Evolutionary conservation across 2,888 invertebrate genomes (phyloP), one percentile per base, ranked within the genome.

Genomic region (Habrosyne pyritoides): DNA sequence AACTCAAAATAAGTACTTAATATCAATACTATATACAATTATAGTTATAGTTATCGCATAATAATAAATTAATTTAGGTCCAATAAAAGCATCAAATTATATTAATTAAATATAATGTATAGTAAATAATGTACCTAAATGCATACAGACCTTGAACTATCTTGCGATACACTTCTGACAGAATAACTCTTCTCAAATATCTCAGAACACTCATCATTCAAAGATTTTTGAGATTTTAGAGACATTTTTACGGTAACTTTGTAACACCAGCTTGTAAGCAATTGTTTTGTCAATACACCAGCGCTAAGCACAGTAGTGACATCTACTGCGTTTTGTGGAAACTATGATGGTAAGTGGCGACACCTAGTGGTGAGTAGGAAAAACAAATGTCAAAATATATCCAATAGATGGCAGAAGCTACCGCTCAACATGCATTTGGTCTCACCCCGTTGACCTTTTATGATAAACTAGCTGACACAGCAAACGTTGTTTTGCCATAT

Each of bases 161-260:
- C 87, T n/a, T 89, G 84, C 0, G 91, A 88, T 0, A 63, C 80
- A 70, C 87, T 90, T 57, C 75, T 80, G 5, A 83, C 76, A 0
- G 89, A 89, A 66, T 84, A 88, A 64, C 87, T 90, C 59, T 71
- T 85, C 28, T 89, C 89, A 24, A 87, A 79, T 57, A 88, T 83
- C 54, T 91, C 91, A 0, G 88, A 88, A 69, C 78, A 84, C 60
- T 91, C 90, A 0, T 91, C 90, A 46, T 83, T 82, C 30, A 87
- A 63, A 1, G 87, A 89, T 73, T 85, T 89, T 53, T 85, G 84
- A 0, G 91, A 91, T 75, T 88, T 88, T 63, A 87, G 77, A 52
- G 91, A 91, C 91, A 91, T 91, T 62, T 66, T 81, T 24, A 14
- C 21, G 4, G 22, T 26, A 52, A 36, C 6, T 12, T 47, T 1